Evolutionary conservation across 2,113 vertebrate species (phyloP).

Genomic region (Ictalurus punctatus): DNA sequence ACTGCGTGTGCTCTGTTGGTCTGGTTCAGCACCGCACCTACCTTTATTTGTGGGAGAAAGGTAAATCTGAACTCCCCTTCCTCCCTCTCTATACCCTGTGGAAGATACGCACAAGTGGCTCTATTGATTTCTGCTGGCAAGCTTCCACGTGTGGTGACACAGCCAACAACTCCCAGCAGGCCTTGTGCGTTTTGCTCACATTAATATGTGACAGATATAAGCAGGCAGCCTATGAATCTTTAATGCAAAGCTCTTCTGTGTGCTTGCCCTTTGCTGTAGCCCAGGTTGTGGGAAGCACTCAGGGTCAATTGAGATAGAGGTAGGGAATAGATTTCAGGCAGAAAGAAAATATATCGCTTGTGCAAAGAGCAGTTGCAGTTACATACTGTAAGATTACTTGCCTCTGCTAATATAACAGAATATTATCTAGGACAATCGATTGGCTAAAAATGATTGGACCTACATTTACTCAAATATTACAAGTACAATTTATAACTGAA

Average conservation of each 20-base stretch:
- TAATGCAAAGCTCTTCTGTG: slow-evolving; percentile 44
- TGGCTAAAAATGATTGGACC: not conserved
- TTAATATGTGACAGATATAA: slow-evolving; percentile 58
- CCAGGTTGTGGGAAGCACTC: slow-evolving; percentile 28
- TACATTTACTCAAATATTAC: not conserved
- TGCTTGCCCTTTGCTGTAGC: slow-evolving; percentile 47
- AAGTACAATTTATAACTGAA: not conserved
- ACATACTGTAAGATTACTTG: not conserved
- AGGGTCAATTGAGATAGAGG: slow-evolving; percentile 38
- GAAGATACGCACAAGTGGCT: slow-evolving; percentile 49
- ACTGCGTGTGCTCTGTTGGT: not conserved
- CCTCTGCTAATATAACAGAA: not conserved
- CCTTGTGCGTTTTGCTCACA: slow-evolving; percentile 52
- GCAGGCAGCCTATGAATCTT: slow-evolving; percentile 57
- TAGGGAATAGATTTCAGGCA: not conserved
- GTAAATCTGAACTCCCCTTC: slow-evolving; percentile 18
- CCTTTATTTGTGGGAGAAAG: slow-evolving; percentile 25
- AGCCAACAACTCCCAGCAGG: slow-evolving; percentile 49
- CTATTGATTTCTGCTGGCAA: slow-evolving; percentile 56
- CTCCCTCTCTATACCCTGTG: not conserved
- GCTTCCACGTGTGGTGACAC: slow-evolving; percentile 45
- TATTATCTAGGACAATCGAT: not conserved
- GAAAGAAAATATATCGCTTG: slow-evolving; percentile 8
- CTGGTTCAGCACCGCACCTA: slow-evolving; percentile 2
- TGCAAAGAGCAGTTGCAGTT: slow-evolving; percentile 2